phyloP scores from a whole-genome alignment of 1,140 invertebrate species.

The Armadillidium nasatum region DNA sequence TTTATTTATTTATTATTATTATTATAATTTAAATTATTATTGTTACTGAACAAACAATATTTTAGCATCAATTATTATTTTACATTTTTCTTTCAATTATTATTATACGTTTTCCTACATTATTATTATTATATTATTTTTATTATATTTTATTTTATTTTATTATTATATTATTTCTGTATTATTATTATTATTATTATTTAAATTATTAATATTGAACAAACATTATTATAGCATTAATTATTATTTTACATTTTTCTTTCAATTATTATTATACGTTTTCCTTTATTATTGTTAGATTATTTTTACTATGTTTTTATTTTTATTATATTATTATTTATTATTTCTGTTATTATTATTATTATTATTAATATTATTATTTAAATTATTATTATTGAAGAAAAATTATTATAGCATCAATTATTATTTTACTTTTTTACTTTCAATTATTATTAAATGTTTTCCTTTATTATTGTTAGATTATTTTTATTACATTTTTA shows the following conservation, averaged over 20 bases:
- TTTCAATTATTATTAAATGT: too few relatives aligned
- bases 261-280: too few relatives aligned
- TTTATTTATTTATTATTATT: neutral
- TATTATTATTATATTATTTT: too few relatives aligned
- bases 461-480: too few relatives aligned
- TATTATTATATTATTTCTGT: conserved; percentile 1
- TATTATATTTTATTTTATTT: neutral
- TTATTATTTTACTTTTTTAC: neutral
- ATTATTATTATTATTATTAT: conserved; percentile 15
- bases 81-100: too few relatives aligned
- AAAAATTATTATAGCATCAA: too few relatives aligned
- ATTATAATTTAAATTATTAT: neutral
- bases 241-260: too few relatives aligned
- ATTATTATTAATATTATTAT: conserved; percentile 11
- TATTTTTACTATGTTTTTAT: neutral
- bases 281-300: too few relatives aligned
- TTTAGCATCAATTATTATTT: too few relatives aligned
- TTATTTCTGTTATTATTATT: neutral
- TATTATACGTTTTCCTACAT: too few relatives aligned
- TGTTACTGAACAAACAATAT: too few relatives aligned
- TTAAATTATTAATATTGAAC: neutral
- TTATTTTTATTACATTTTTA: neutral
- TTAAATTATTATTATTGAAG: neutral
- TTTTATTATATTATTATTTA: neutral
- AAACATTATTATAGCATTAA: too few relatives aligned